Percentiles rank a stretch among this genome's conserved stretches.
Conservation (phyloP, 2,888 invertebrate genomes). For the Leuctra nigra region DNA sequence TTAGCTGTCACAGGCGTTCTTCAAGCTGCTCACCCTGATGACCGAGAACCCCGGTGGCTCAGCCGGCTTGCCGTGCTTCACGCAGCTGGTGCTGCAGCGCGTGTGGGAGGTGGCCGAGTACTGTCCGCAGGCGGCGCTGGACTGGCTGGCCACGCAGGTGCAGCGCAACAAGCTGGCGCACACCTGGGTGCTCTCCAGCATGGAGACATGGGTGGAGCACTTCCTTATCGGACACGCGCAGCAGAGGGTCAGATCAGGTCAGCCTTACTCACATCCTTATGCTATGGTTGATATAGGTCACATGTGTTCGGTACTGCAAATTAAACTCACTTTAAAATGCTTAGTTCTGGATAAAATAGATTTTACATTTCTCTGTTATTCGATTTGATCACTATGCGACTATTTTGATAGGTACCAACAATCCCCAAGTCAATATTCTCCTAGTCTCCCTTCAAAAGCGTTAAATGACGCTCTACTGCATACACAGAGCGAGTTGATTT, state of each 20-base stretch:
- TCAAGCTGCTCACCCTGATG: constrained; percentile 80
- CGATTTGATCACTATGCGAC: too few relatives aligned
- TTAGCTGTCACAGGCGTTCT: constrained; percentile 81
- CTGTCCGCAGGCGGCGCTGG: constrained; percentile 85
- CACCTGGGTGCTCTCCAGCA: constrained; percentile 85
- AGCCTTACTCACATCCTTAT: too few relatives aligned
- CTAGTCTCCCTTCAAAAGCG: too few relatives aligned
- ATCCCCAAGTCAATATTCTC: too few relatives aligned
- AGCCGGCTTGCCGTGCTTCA: constrained; percentile 83
- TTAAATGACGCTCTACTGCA: too few relatives aligned
- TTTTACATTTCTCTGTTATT: too few relatives aligned
- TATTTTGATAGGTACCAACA: too few relatives aligned
- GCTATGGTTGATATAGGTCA: too few relatives aligned
- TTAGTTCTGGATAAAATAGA: too few relatives aligned
- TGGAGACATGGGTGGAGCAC: constrained; percentile 86
- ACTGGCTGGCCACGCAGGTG: constrained; percentile 82
- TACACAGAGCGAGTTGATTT: too few relatives aligned
- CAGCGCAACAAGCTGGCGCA: constrained; percentile 84
- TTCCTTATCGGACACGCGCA: constrained; percentile 80
- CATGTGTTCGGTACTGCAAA: too few relatives aligned
- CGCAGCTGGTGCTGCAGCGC: constrained; percentile 76
- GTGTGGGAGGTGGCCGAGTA: constrained; percentile 89
- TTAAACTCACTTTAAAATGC: too few relatives aligned
- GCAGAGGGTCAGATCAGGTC: constrained; percentile 76
- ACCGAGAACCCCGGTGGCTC: constrained; percentile 67